phyloP scores from a whole-genome alignment of 2,888 invertebrate species.

The Orchestes rusci region DNA sequence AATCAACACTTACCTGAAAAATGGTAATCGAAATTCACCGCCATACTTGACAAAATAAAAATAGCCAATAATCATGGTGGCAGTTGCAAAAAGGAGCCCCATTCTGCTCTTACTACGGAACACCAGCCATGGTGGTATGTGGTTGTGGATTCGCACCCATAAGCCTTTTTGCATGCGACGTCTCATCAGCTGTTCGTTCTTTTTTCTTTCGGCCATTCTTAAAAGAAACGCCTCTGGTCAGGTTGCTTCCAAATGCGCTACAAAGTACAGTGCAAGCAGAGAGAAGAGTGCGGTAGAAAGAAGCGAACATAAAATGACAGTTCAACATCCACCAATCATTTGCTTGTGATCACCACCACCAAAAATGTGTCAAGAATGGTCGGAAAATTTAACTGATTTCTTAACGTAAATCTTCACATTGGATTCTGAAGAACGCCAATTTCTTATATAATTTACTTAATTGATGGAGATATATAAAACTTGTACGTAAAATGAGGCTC shows the following conservation, averaged over 20 bases:
- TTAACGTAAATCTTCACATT: too few species aligned
- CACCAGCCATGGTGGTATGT: slow-evolving; percentile 42
- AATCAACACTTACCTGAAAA: slow-evolving; percentile 38
- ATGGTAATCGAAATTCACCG: slow-evolving; percentile 33
- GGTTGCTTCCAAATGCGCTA: not conserved
- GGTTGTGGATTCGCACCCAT: slow-evolving; percentile 39
- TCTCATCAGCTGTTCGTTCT: slow-evolving; percentile 51
- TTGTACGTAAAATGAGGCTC: too few species aligned
- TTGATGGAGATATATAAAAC: too few species aligned
- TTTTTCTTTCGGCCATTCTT: slow-evolving; percentile 53
- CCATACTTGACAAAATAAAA: slow-evolving; percentile 52
- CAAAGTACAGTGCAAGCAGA: not conserved
- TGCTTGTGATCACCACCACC: too few species aligned
- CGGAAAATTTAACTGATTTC: too few species aligned
- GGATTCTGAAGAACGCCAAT: too few species aligned
- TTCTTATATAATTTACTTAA: too few species aligned
- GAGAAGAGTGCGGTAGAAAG: slow-evolving; percentile 2
- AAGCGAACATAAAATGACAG: too few species aligned
- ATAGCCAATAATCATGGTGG: slow-evolving; percentile 53
- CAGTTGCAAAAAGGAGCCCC: slow-evolving; percentile 49
- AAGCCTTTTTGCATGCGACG: slow-evolving; percentile 41
- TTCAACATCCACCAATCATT: too few species aligned
- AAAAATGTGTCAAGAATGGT: too few species aligned
- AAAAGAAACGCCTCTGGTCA: slow-evolving; percentile 23
- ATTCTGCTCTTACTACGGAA: slow-evolving; percentile 41